Evolutionary conservation across 1,140 invertebrate genomes (phyloP), one percentile per base, ranked within the genome.

Genomic region (Nomia melanderi): DNA sequence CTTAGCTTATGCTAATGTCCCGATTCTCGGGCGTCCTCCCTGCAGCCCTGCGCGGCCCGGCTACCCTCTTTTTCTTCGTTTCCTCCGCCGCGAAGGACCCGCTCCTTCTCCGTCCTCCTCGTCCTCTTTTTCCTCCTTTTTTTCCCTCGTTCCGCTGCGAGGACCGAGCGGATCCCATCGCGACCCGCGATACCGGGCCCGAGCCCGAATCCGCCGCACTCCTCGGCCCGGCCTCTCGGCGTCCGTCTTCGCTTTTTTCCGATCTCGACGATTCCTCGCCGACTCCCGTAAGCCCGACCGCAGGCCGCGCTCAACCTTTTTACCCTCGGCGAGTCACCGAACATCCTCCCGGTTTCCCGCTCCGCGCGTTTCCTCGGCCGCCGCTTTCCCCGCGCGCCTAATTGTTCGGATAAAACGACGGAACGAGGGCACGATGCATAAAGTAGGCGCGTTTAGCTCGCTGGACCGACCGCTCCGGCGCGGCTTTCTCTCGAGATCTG

Each of bases 1-100:
- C 84, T 88, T 87, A 87, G 86, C 88, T 90, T 90, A 88, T 90
- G 88, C 88, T 89, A 89, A 89, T 91, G 88, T 83, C 85, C 87
- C 88, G 85, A 85, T 90, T 88, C 88, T 79, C 83, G 53, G 73
- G 80, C 73, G 83, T 76, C 84, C 82, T 82, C 70, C 74, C 75
- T 56, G 60, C 70, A 69, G 63, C 75, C 69, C 41, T 78, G 29
- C 73, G 67, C n/a, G n/a, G n/a, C 69, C 60, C 59, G 71, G 70
- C 70, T 47, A 47, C 63, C 77, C 67, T 81, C 76, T 75, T 80
- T 81, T 80, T 76, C 73, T 78, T 53, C 56, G 70, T 74, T 78
- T 86, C 75, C 78, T 85, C 41, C 44, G 72, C 64, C 66, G 25
- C 70, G 64, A 50, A 50, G 77, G 63, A 64, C 79, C 60, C 44